A percentile compares a stretch with the other conserved stretches of the same genome.
phyloP scores from a whole-genome alignment of 2,888 invertebrate genomes.

The Abscondita cerata region DNA sequence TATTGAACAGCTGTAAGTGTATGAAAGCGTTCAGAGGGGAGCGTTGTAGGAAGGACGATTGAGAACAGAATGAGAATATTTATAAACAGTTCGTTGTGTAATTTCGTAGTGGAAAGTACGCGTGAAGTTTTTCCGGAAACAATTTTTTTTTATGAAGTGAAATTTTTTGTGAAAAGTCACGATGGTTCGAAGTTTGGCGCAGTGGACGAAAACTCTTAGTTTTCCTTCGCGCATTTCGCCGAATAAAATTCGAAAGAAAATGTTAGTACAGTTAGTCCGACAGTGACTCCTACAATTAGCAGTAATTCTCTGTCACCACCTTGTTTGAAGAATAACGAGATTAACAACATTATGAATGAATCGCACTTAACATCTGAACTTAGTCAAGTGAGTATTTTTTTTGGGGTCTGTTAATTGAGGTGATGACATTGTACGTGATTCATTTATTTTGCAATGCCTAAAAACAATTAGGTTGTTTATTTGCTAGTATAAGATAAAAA shows the following conservation, averaged over 20 bases:
- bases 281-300: conserved; percentile 69
- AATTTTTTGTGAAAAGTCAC: not conserved
- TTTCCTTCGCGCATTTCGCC: conserved; percentile 86
- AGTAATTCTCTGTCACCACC: conserved; percentile 53
- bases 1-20: conserved; percentile 51
- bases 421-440: not conserved
- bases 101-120: conserved; percentile 34
- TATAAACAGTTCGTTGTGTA: conserved; percentile 22
- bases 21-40: conserved; percentile 45
- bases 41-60: conserved; percentile 57
- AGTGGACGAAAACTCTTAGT: conserved; percentile 92
- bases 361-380: conserved; percentile 50
- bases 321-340: conserved; percentile 52
- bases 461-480: not conserved
- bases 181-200: conserved; percentile 87
- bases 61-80: conserved; percentile 44
- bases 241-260: conserved; percentile 79
- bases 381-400: conserved; percentile 50
- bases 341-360: conserved; percentile 54
- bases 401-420: not conserved
- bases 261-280: conserved; percentile 62
- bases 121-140: not conserved
- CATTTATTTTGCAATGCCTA: not conserved
- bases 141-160: not conserved
- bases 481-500: not conserved